Percentiles rank a stretch among this genome's conserved stretches.
Conservation (phyloP, 2,113 vertebrate genomes). For the Sakesphorus luctuosus region DNA sequence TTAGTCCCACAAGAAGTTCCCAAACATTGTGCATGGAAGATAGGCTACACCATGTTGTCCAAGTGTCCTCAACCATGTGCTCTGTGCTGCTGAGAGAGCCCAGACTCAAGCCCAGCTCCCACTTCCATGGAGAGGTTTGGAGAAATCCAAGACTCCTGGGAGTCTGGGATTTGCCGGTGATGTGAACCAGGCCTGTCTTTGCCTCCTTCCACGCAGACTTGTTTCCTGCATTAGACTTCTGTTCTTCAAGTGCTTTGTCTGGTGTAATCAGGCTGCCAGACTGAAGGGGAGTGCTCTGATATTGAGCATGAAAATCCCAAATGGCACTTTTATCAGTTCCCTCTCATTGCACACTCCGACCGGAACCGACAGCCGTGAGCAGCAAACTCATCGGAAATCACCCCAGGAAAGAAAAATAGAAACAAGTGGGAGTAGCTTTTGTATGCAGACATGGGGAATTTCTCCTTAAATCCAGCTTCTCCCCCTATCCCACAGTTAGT, state of each 20-base stretch:
- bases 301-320: background rate
- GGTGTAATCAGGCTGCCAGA: background rate
- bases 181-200: background rate
- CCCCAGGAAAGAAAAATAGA: background rate
- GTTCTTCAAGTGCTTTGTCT: background rate
- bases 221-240: background rate
- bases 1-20: slow-evolving; percentile 10
- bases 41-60: background rate
- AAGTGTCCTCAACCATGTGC: background rate
- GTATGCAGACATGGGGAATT: background rate
- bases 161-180: background rate
- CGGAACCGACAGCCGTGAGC: background rate
- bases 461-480: background rate
- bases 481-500: accelerated
- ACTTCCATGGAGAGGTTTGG: background rate
- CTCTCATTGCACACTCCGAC: accelerated
- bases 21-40: background rate
- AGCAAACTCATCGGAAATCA: background rate
- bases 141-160: background rate
- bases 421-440: background rate
- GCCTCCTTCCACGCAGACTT: background rate
- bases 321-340: background rate
- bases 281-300: background rate
- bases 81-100: background rate
- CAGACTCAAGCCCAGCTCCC: background rate